Percentiles rank a stretch among this genome's conserved stretches.
Conservation (phyloP, 2,797 vertebrate genomes). For the Sarcoramphus papa region DNA sequence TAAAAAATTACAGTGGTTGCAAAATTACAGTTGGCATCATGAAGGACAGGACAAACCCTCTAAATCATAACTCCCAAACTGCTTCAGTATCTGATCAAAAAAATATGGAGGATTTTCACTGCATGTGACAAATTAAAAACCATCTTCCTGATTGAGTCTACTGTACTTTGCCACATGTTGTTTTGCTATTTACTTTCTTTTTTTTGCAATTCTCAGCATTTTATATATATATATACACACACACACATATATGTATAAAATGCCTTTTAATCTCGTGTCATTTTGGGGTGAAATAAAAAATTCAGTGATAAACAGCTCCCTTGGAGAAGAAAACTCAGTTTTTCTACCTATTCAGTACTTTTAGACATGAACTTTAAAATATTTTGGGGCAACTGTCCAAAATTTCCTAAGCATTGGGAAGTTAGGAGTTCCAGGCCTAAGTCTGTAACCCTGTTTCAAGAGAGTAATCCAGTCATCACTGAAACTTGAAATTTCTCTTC, state of each 20-base stretch:
- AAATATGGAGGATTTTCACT: background rate
- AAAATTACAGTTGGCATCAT: background rate
- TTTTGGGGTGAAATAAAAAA: background rate
- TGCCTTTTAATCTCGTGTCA: background rate
- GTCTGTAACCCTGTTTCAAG: background rate
- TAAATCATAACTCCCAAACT: fast-evolving
- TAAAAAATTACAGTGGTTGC: background rate
- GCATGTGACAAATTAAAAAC: background rate
- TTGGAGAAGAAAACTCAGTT: background rate
- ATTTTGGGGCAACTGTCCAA: background rate
- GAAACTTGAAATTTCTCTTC: background rate
- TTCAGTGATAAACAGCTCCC: fast-evolving
- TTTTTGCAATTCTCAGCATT: fast-evolving
- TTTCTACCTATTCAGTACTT: background rate
- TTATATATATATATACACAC: fast-evolving
- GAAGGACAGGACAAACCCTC: background rate
- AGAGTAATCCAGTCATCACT: background rate
- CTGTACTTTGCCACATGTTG: background rate
- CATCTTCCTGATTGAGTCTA: background rate
- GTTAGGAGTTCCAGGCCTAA: background rate
- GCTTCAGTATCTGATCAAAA: background rate
- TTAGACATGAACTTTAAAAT: background rate
- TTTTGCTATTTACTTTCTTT: background rate
- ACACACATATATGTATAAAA: background rate
- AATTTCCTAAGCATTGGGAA: background rate